Percentiles rank a stretch among this genome's conserved stretches.
These are phyloP conservation scores for Alaudala cheleensis DNA, from an alignment of 2,113 vertebrate species.

Conservation along the genomic window DNA sequence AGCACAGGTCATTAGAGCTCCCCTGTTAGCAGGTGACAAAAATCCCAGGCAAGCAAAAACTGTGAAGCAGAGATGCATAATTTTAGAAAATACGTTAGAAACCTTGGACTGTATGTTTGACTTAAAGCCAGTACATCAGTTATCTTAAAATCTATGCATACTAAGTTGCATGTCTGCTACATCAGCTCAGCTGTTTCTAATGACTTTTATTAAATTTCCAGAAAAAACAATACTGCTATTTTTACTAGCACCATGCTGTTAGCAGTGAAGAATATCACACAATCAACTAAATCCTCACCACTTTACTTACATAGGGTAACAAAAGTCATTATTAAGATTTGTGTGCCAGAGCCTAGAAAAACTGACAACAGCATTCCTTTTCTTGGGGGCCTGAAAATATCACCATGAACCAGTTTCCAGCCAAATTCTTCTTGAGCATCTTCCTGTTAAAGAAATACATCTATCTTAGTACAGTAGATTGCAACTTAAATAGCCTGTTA, in stretches of 20 bases:
- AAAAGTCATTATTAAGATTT: conserved; percentile 99
- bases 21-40: conserved; percentile 92
- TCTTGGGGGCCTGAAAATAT: conserved; percentile 86
- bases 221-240: background rate
- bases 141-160: background rate
- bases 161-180: background rate
- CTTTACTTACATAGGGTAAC: conserved; percentile 93
- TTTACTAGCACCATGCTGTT: background rate
- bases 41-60: conserved; percentile 96
- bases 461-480: background rate
- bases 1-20: conserved; percentile 97
- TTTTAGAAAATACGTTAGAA: background rate
- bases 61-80: background rate
- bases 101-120: background rate
- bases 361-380: conserved; percentile 96
- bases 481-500: background rate
- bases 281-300: background rate
- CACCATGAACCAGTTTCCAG: conserved; percentile 84
- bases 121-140: background rate
- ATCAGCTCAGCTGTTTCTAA: background rate
- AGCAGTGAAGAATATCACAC: background rate
- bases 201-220: background rate
- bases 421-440: conserved; percentile 95
- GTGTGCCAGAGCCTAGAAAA: conserved; percentile 94
- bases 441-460: conserved; percentile 80